Percentiles rank a stretch among this genome's conserved stretches.
These are phyloP conservation scores for Semaprochilodus insignis DNA, from an alignment of 2,797 vertebrate genomes.

Conservation along the genomic window DNA sequence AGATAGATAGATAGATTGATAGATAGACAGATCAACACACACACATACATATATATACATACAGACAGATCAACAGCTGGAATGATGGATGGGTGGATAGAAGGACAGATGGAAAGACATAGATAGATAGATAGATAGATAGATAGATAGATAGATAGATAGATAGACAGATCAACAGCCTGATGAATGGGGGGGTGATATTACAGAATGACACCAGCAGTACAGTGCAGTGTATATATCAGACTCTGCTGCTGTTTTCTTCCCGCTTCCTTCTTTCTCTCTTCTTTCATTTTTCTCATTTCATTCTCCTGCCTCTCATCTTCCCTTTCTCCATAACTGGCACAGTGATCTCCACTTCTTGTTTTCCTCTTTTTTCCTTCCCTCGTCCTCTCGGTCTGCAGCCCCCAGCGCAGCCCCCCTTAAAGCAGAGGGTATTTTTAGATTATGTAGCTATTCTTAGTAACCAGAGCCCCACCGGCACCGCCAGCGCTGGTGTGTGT, in stretches of 20 bases:
- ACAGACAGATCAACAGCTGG: too few relatives aligned
- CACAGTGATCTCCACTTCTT: constrained; percentile 13
- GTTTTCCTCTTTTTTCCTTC: constrained; percentile 2
- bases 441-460: constrained; percentile 48
- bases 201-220: too few relatives aligned
- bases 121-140: background rate
- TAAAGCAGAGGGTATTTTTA: constrained; percentile 48
- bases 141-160: background rate
- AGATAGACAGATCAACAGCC: background rate
- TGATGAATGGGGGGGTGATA: too few relatives aligned
- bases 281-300: background rate
- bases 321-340: background rate
- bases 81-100: background rate
- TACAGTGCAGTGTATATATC: too few relatives aligned
- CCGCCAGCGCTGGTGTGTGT: constrained; percentile 20
- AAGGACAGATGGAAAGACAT: background rate
- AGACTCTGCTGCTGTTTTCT: background rate
- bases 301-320: constrained; percentile 19
- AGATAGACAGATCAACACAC: too few relatives aligned
- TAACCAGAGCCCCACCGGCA: constrained; percentile 40
- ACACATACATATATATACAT: too few relatives aligned
- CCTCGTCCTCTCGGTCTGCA: constrained; percentile 35
- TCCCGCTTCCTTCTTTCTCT: background rate
- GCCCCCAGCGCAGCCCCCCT: constrained; percentile 20
- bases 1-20: too few relatives aligned